Base-by-base conservation (phyloP, 2,113 vertebrate genomes). In the Dicaeum eximium region DNA sequence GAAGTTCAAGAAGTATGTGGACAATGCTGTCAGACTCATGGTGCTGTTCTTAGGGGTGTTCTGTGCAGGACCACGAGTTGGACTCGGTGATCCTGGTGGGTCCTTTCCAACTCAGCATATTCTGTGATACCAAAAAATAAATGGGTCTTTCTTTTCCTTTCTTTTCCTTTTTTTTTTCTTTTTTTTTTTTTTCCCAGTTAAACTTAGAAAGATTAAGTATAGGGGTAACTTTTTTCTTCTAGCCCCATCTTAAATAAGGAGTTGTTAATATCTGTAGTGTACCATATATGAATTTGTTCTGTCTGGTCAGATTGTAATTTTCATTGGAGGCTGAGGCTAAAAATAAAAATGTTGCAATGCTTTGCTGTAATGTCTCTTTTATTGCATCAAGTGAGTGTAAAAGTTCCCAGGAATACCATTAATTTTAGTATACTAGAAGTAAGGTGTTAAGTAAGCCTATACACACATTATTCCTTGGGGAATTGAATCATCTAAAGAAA, bases 351-450 rank as follows among this genome's bases (percentile, higher is more conserved):
- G 23, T n/a, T 70, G 13, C n/a, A 84, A n/a, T 74, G 6, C 14
- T 71, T 91, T 84, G 62, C 81, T 92, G 10, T 56, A 66, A 47
- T 19, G 6, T 53, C 31, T 89, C 5, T 51, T 80, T 70, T 81
- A 60, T 56, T 89, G 13, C 50, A 53, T 89, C 6, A 72, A 87
- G 13, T 44, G 38, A 80, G 4, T 48, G 6, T 61, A 79, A 44
- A 95, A 50, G 30, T 81, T 91, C 48, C 61, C 37, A 87, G 53
- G 57, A 95, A 93, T 50, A 64, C 35, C n/a, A 65, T 88, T 86
- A 54, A 57, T 89, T 94, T 88, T 75, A 69, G 30, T 37, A 42
- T 38, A 53, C 48, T 84, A 87, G 62, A 85, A 70, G 61, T 35
- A 75, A 84, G 56, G 66, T 75, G 18, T 81, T 96, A 22, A 56